Base-by-base conservation (phyloP, 2,113 vertebrate genomes). In the Amphiprion ocellaris region DNA sequence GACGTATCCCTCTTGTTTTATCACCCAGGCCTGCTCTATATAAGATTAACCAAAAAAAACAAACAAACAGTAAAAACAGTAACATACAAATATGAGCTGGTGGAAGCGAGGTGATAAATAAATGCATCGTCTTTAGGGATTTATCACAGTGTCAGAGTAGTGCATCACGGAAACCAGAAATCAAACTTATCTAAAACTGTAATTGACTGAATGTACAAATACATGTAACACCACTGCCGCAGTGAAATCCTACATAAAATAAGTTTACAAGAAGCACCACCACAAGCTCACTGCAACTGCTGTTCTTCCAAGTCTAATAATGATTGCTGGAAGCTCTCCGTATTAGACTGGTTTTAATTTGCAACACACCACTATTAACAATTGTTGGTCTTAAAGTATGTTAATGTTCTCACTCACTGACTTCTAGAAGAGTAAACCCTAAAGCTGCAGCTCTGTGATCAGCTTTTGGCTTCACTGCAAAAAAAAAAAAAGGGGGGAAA, bases 361-460 rank as follows among this genome's bases (percentile, higher is more conserved):
- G 52, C 52, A 64, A 69, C 65, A 69, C 65, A 63, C 54, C 17
- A 56, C 12, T 71, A 70, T 77, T 63, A 66, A 61, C 46, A 56
- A 63, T 58, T 52, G 21, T 33, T 59, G 65, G 49, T 69, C 19
- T 41, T 21, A 3, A 54, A 74, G 15, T 46, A n/a, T 44, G 44
- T 64, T 21, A 28, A 37, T 54, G 50, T 23, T 46, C 52, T 74
- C 59, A 69, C 23, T 64, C 21, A 63, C 50, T 68, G 46, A 86
- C 56, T 75, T 58, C 41, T 15, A 23, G 14, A 56, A 46, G 58
- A 70, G 30, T 70, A 77, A 82, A 79, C 59, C 46, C 52, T 59
- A 44, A 21, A 78, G 49, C 16, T 47, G 47, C 33, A 78, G 61
- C 60, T 66, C 62, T 49, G 44, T 16, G 12, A 78, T 59, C 26